Percentiles rank a stretch among this genome's conserved stretches.
Conservation (phyloP, 2,888 invertebrate species). For the Aphodius granarius region DNA sequence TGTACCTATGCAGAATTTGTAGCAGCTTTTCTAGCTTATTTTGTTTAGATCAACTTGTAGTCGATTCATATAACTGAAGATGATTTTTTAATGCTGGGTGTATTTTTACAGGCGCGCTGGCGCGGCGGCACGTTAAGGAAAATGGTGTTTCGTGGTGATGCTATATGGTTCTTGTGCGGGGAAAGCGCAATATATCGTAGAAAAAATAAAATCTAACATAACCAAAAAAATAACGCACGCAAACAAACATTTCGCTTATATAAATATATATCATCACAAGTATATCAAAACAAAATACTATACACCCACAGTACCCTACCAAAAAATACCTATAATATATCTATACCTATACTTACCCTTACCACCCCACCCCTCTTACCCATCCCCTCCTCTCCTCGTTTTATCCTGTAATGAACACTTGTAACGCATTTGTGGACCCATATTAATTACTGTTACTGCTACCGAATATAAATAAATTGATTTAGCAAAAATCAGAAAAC, state of each 20-base stretch:
- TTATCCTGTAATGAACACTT: neutral
- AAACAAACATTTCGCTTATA: constrained; percentile 4
- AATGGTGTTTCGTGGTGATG: constrained; percentile 40
- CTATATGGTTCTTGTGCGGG: constrained; percentile 27
- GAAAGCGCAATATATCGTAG: constrained; percentile 22
- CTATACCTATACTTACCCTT: neutral
- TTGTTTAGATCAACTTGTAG: neutral
- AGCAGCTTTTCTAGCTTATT: neutral
- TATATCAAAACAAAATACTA: neutral
- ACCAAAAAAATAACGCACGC: neutral
- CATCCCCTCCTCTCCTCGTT: neutral
- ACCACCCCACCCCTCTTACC: no score
- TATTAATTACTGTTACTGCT: constrained; percentile 9
- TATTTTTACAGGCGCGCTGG: constrained; percentile 44
- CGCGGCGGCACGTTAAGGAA: constrained; percentile 44
- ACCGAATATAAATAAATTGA: constrained; percentile 8
- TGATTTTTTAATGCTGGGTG: neutral
- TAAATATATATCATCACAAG: neutral
- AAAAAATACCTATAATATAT: neutral
- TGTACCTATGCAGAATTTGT: neutral
- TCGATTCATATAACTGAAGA: neutral
- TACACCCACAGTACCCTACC: neutral
- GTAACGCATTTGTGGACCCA: neutral
- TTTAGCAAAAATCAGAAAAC: neutral
- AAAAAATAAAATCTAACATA: neutral